Base-by-base conservation (phyloP, 2,797 vertebrate genomes). In the Urocyon cinereoargenteus region DNA sequence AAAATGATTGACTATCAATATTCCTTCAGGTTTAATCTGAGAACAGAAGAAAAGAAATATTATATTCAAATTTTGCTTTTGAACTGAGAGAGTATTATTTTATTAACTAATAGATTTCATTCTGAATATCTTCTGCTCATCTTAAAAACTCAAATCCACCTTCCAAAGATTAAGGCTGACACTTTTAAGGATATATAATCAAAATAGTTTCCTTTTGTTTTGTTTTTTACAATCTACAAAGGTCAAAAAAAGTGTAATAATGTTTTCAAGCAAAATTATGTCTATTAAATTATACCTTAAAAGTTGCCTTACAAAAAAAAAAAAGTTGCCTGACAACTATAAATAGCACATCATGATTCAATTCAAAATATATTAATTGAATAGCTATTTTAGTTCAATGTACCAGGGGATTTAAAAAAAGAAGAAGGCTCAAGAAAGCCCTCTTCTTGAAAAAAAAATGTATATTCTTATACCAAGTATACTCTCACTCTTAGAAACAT, bases 1-100 rank as follows among this genome's bases (percentile, higher is more conserved):
- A 89, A 59, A 16, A 94, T 31, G 70, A 78, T 3, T 81, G 11
- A 57, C 6, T 68, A 66, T 36, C 49, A 90, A 70, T 45, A 18
- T 95, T 62, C 16, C 10, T 97, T 83, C 91, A 97, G 86, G 75
- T 85, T 77, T 36, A 49, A 73, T 21, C 98, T 98, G 97, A 86
- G 94, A n/a, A 97, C 72, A 79, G 95, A 97, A 97, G 61, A 97
- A 64, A 62, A 90, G 26, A 36, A 84, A 53, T 70, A 49, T 57
- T 85, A 40, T 51, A 91, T 78, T 88, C 24, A 72, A 93, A 85
- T n/a, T 4, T 61, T 93, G 3, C 2, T 64, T 68, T 53, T 87
- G 12, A n/a, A 55, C 26, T 79, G 75, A 91, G 64, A 61, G 15
- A 79, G 3, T 28, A 61, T 81, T 62, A 49, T 55, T 88, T 91